These are phyloP conservation scores for Smittia aterrima DNA, from an alignment of 2,888 invertebrate genomes.

Conservation along the genomic window DNA sequence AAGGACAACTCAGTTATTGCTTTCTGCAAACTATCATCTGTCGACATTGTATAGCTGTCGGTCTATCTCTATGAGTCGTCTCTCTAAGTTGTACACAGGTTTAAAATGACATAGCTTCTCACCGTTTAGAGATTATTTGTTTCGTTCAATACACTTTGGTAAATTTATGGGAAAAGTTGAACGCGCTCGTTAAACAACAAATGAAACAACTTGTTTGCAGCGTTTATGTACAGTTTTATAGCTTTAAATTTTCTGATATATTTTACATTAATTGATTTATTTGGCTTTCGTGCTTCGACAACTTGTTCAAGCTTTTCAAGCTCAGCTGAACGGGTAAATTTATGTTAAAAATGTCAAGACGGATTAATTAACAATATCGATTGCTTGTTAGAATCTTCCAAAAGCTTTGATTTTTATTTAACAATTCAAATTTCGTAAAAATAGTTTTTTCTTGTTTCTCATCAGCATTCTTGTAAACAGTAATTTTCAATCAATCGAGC, in stretches of 20 bases:
- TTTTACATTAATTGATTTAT: background rate
- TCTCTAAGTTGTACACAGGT: background rate
- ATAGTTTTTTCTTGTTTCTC: background rate
- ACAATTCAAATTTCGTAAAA: background rate
- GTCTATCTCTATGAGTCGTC: no score
- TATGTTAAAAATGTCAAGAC: background rate
- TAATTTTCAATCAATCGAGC: background rate
- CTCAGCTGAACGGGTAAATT: background rate
- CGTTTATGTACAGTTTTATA: slow-evolving; percentile 7
- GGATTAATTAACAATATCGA: background rate
- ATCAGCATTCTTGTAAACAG: slow-evolving; percentile 1
- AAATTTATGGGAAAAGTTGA: background rate
- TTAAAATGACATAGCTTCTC: slow-evolving; percentile 2
- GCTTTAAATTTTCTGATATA: background rate
- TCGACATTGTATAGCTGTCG: no score
- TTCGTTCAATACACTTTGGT: background rate
- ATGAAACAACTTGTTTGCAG: background rate
- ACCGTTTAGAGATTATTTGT: background rate
- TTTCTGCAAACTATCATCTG: no score
- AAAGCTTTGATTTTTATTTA: background rate
- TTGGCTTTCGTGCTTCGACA: background rate
- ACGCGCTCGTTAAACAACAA: background rate
- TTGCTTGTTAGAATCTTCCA: background rate
- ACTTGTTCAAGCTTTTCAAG: background rate
- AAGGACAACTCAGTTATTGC: no score